Evolutionary conservation across 2,113 vertebrate genomes (phyloP).

Genomic region (Sciurus niger): DNA sequence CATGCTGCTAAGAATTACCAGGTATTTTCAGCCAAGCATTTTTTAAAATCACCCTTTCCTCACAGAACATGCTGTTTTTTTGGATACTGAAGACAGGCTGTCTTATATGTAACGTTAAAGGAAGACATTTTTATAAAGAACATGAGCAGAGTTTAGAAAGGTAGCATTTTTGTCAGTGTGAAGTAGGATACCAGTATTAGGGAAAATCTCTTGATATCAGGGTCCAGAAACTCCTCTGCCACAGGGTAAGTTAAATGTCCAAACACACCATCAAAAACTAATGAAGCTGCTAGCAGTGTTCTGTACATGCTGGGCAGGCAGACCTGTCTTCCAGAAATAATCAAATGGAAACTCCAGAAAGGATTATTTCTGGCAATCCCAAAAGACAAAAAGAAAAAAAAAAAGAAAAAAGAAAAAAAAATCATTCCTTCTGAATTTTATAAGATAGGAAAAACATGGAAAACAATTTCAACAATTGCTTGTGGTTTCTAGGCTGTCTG

Average conservation of each 20-base stretch:
- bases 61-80: not conserved
- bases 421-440: not conserved
- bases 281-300: conserved; percentile 7
- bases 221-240: not conserved
- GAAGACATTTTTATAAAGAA: conserved; percentile 43
- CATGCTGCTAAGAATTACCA: not conserved
- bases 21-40: not conserved
- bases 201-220: not conserved
- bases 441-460: not conserved
- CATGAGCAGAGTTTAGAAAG: not conserved
- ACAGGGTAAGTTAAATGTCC: conserved; percentile 23
- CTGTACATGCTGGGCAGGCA: not conserved
- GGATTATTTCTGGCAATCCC: not conserved
- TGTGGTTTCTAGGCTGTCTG: not conserved
- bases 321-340: conserved; percentile 19
- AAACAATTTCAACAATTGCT: not conserved
- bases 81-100: not conserved
- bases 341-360: not conserved
- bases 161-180: conserved; percentile 5
- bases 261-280: conserved; percentile 18
- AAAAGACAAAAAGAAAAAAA: not conserved
- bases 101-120: not conserved
- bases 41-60: not conserved
- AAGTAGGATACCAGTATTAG: not conserved
- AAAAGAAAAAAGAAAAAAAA: not conserved